Evolutionary conservation across 2,797 vertebrate genomes (phyloP).

Genomic region (Emys orbicularis): DNA sequence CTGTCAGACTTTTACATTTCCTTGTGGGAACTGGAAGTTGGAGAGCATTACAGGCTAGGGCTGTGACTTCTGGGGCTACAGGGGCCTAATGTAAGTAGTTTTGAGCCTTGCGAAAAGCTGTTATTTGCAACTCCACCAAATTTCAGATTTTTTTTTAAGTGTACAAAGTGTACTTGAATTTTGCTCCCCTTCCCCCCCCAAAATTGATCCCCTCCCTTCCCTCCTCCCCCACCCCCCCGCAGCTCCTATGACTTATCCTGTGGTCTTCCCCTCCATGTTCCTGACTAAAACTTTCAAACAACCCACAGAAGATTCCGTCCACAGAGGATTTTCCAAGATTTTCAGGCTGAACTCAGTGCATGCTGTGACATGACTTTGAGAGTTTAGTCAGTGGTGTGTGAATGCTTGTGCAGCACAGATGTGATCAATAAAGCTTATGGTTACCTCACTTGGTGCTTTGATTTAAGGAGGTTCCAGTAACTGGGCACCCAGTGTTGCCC

Average conservation of each 20-base stretch:
- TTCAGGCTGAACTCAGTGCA: background rate
- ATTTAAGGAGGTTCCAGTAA: background rate
- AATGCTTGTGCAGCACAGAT: background rate
- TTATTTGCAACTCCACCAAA: slow-evolving; percentile 8
- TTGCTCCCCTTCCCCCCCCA: background rate
- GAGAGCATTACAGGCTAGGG: background rate
- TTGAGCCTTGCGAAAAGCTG: accelerated
- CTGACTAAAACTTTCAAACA: background rate
- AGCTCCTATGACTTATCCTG: background rate
- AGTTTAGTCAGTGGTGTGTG: background rate
- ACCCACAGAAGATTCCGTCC: background rate
- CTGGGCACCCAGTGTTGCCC: background rate
- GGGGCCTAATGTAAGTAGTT: background rate
- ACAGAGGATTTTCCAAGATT: background rate
- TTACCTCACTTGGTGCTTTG: background rate
- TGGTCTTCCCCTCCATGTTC: background rate
- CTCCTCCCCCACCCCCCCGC: background rate
- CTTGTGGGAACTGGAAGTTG: background rate
- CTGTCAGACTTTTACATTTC: background rate
- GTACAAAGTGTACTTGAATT: background rate
- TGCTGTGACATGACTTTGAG: background rate
- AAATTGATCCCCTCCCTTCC: background rate
- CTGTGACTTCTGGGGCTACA: slow-evolving; percentile 6
- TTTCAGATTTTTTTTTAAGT: background rate
- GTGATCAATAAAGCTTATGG: background rate